These are phyloP conservation scores for Cebus imitator DNA, from an alignment of 2,113 vertebrate species.

Conservation along the genomic window DNA sequence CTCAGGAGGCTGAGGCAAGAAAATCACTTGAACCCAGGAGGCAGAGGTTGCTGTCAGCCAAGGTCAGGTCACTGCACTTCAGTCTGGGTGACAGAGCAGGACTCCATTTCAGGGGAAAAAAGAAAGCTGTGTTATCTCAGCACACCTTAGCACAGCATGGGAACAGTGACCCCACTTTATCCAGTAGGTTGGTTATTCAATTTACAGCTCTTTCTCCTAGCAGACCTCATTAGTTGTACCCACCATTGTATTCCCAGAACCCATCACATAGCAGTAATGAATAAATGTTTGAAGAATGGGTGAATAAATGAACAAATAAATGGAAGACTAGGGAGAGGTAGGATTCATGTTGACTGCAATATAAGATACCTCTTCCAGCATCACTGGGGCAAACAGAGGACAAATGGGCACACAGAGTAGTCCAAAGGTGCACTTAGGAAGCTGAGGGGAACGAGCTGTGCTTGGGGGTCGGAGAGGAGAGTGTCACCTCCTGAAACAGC, in stretches of 20 bases:
- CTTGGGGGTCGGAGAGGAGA: neutral
- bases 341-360: neutral
- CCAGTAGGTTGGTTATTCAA: neutral
- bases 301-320: neutral
- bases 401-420: neutral
- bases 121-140: neutral
- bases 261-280: neutral
- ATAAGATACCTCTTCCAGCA: neutral
- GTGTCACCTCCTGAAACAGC: neutral
- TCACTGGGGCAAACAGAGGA: neutral
- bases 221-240: neutral
- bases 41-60: too few species aligned
- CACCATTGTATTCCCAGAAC: neutral
- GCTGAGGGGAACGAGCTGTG: neutral
- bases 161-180: neutral
- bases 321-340: neutral
- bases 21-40: too few species aligned
- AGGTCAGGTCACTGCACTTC: too few species aligned
- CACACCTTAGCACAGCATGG: neutral
- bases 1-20: too few species aligned
- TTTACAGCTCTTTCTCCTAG: neutral
- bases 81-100: too few species aligned
- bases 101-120: too few species aligned
- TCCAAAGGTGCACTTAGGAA: neutral
- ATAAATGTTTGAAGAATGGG: neutral